phyloP scores from a whole-genome alignment of 2,888 invertebrate genomes.

The Lutraria lutraria region DNA sequence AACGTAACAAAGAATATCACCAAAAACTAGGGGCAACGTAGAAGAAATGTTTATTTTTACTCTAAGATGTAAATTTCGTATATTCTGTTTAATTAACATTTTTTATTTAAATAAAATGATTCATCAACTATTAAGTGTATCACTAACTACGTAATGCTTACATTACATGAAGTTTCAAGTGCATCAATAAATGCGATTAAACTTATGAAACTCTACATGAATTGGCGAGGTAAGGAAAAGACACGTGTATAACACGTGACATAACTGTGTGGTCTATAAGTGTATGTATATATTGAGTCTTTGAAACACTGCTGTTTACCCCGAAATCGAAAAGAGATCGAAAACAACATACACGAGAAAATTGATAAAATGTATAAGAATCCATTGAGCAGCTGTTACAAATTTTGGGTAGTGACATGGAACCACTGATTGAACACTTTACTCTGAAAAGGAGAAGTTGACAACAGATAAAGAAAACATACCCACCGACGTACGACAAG shows the following conservation, averaged over 20 bases:
- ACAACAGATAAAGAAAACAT: too few species aligned
- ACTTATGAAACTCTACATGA: conserved; percentile 4
- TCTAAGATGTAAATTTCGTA: background rate
- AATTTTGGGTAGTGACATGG: conserved; percentile 43
- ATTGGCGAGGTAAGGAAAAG: background rate
- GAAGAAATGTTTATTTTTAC: background rate
- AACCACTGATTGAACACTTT: conserved; percentile 31
- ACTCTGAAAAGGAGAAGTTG: background rate
- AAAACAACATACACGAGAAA: conserved; percentile 39
- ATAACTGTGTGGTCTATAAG: conserved; percentile 3
- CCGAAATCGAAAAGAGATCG: conserved; percentile 50
- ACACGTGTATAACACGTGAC: conserved; percentile 4
- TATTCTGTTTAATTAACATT: background rate
- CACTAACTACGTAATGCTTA: too few species aligned
- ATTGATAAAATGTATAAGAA: conserved; percentile 18
- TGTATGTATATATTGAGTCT: conserved; percentile 15
- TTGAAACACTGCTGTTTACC: conserved; percentile 48
- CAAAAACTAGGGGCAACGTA: background rate
- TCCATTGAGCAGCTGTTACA: background rate
- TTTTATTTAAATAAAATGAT: background rate
- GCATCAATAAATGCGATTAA: background rate
- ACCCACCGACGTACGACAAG: too few species aligned
- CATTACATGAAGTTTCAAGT: background rate
- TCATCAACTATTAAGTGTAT: too few species aligned
- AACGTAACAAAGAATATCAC: background rate